A percentile compares a stretch with the other conserved stretches of the same genome.
phyloP scores from a whole-genome alignment of 2,113 vertebrate species.

The Solea solea region DNA sequence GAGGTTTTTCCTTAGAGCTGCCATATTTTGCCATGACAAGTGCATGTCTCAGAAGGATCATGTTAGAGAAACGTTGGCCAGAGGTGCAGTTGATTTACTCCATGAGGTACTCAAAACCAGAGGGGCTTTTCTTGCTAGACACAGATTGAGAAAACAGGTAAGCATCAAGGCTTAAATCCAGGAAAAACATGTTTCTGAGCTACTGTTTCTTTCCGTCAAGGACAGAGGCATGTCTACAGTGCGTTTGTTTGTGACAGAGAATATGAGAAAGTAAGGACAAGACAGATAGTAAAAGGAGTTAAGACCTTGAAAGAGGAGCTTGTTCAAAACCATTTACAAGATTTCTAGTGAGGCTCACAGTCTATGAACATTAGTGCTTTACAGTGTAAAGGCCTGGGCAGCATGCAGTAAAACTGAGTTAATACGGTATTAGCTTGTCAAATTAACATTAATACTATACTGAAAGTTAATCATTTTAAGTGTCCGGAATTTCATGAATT shows the following conservation, averaged over 20 bases:
- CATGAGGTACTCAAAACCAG: constrained; percentile 48
- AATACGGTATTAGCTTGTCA: constrained; percentile 20
- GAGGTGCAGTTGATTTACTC: constrained; percentile 68
- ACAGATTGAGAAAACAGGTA: constrained; percentile 75
- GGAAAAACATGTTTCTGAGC: constrained; percentile 44
- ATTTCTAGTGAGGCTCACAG: constrained; percentile 24
- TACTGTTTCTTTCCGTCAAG: constrained; percentile 52
- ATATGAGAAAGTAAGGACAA: constrained; percentile 26
- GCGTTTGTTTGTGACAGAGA: constrained; percentile 17
- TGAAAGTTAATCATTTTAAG: constrained; percentile 14
- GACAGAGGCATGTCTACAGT: constrained; percentile 47
- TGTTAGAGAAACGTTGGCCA: constrained; percentile 52
- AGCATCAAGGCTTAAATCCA: constrained; percentile 56
- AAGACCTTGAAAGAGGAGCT: constrained; percentile 36
- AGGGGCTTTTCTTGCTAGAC: constrained; percentile 54
- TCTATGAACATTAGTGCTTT: constrained; percentile 32
- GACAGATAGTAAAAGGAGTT: constrained; percentile 35
- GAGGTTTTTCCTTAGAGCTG: constrained; percentile 62
- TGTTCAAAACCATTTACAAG: constrained; percentile 25
- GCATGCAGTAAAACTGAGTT: constrained; percentile 37
- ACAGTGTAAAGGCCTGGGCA: constrained; percentile 15
- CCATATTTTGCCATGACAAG: constrained; percentile 69
- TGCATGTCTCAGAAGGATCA: constrained; percentile 67
- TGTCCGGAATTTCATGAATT: no score
- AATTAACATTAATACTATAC: constrained; percentile 22